phyloP scores from a whole-genome alignment of 2,797 vertebrate genomes.

The Clamator glandarius region DNA sequence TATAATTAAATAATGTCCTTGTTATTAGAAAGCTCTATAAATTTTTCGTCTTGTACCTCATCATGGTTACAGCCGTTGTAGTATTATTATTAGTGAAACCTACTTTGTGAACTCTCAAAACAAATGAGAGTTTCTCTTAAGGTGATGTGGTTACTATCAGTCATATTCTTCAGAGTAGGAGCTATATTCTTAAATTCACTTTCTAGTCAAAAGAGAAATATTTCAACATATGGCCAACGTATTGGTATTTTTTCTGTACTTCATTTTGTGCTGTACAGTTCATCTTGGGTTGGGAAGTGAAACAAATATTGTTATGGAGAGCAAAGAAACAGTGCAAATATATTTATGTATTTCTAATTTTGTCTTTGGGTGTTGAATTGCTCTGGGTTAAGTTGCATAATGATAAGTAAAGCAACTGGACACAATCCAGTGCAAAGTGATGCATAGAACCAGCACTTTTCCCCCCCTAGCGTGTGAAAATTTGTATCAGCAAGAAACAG shows the following conservation, averaged over 20 bases:
- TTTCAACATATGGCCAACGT: background rate
- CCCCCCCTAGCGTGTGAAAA: slow-evolving; percentile 55
- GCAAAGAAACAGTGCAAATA: slow-evolving; percentile 48
- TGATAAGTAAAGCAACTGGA: slow-evolving; percentile 63
- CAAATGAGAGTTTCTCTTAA: background rate
- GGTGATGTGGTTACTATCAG: background rate
- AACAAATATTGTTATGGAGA: slow-evolving; percentile 54
- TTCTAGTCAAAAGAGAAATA: background rate
- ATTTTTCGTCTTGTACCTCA: background rate
- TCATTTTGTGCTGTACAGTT: background rate
- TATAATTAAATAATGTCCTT: background rate
- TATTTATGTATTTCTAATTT: slow-evolving; percentile 67
- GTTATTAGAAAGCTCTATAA: background rate
- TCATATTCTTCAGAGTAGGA: background rate
- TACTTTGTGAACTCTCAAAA: background rate
- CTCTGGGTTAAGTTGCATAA: slow-evolving; percentile 64
- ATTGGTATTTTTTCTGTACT: background rate
- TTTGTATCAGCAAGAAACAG: slow-evolving; percentile 67
- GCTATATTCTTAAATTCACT: background rate
- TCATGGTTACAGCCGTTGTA: background rate
- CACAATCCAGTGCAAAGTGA: slow-evolving; percentile 59
- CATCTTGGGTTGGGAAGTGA: background rate
- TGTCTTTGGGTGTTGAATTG: slow-evolving; percentile 57
- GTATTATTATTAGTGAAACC: background rate
- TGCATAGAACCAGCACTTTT: slow-evolving; percentile 55